Evolutionary conservation across 2,888 invertebrate species (phyloP).

Genomic region (Drosophila cognata): DNA sequence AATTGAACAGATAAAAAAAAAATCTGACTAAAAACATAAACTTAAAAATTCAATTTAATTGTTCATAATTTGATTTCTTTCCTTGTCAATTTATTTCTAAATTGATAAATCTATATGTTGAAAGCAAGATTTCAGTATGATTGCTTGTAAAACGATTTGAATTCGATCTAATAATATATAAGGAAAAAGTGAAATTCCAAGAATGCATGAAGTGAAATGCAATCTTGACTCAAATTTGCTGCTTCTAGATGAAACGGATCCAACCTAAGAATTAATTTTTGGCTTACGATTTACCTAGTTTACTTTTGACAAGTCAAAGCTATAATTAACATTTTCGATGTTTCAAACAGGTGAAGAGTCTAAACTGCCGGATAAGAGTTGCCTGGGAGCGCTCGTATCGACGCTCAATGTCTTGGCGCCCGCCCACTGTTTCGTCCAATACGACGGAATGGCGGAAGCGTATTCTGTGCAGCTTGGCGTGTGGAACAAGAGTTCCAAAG

Average conservation of each 20-base stretch:
- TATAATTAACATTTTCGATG: not conserved
- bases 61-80: not conserved
- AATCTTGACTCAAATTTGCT: not conserved
- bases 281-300: not conserved
- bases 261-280: not conserved
- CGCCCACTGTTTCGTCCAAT: slow-evolving; percentile 64
- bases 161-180: too few relatives aligned
- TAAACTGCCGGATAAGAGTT: slow-evolving; percentile 44
- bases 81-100: not conserved
- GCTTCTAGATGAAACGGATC: not conserved
- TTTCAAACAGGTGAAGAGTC: slow-evolving; percentile 40
- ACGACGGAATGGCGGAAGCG: slow-evolving; percentile 51
- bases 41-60: not conserved
- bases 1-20: not conserved
- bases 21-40: not conserved
- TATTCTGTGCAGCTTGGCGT: slow-evolving; percentile 66
- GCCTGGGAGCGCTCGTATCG: slow-evolving; percentile 63
- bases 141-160: not conserved
- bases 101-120: not conserved
- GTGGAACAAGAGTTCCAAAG: slow-evolving; percentile 54
- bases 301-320: not conserved
- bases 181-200: not conserved
- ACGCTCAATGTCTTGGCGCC: slow-evolving; percentile 61
- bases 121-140: not conserved
- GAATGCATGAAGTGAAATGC: not conserved